Evolutionary conservation across 2,797 vertebrate species (phyloP).

Genomic region (Coccyzus lansbergi): DNA sequence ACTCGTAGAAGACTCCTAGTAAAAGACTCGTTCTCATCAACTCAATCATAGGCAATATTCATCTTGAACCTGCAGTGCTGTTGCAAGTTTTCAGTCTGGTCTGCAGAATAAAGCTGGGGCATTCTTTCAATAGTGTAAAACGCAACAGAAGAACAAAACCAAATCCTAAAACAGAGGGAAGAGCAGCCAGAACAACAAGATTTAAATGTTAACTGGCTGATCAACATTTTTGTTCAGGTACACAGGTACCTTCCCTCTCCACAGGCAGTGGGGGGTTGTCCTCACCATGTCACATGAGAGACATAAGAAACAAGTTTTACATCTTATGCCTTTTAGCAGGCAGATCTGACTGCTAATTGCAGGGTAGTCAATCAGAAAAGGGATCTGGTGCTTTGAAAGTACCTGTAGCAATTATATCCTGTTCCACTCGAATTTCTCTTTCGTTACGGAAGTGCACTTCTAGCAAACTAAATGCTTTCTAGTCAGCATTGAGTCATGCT

Average conservation of each 20-base stretch:
- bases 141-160: background rate
- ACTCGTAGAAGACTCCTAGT: too few species aligned
- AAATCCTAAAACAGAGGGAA: background rate
- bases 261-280: background rate
- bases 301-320: background rate
- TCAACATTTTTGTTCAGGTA: background rate
- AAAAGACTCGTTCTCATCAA: background rate
- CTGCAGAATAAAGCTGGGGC: background rate
- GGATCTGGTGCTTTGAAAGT: background rate
- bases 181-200: background rate
- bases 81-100: background rate
- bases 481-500: background rate
- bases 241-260: background rate
- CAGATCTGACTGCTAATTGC: background rate
- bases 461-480: background rate
- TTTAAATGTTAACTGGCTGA: background rate
- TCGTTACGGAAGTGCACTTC: background rate
- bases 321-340: background rate
- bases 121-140: background rate
- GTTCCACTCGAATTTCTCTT: constrained; percentile 33
- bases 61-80: background rate
- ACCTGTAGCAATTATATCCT: background rate
- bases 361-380: background rate
- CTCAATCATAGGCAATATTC: background rate
- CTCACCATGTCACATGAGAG: background rate